Percentiles rank a stretch among this genome's conserved stretches.
phyloP scores from a whole-genome alignment of 2,888 invertebrate genomes.

The Pocota personata region DNA sequence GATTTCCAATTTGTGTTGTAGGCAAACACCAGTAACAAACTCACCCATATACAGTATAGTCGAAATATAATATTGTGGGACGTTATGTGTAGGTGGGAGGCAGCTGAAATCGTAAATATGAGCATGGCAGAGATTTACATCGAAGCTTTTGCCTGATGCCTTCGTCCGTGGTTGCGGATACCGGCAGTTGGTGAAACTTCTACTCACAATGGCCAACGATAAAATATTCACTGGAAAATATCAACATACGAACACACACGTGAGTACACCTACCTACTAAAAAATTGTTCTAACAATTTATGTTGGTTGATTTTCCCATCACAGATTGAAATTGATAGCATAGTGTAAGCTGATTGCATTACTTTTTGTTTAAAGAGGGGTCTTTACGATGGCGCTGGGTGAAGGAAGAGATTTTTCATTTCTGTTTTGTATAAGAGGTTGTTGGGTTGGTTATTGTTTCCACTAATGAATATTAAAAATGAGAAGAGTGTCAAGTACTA shows the following conservation, averaged over 20 bases:
- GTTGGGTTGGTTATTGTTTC: neutral
- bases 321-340: slow-evolving; percentile 39
- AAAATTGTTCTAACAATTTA: slow-evolving; percentile 17
- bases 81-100: neutral
- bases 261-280: neutral
- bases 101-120: slow-evolving; percentile 43
- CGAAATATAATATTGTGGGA: neutral
- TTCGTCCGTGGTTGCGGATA: neutral
- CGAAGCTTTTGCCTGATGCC: neutral
- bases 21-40: slow-evolving; percentile 17
- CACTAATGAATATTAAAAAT: neutral
- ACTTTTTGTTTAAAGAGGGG: neutral
- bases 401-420: neutral
- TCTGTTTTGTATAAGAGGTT: neutral
- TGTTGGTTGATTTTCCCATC: slow-evolving; percentile 33
- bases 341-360: slow-evolving; percentile 33
- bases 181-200: slow-evolving; percentile 3
- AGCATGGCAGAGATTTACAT: slow-evolving; percentile 58
- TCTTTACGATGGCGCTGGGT: neutral
- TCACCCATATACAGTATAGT: neutral
- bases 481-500: too few species aligned
- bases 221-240: slow-evolving; percentile 47
- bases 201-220: slow-evolving; percentile 21
- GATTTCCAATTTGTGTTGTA: slow-evolving; percentile 44
- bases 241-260: neutral